Evolutionary conservation across 2,888 invertebrate species (phyloP).

Genomic region (Synanthedon tipuliformis): DNA sequence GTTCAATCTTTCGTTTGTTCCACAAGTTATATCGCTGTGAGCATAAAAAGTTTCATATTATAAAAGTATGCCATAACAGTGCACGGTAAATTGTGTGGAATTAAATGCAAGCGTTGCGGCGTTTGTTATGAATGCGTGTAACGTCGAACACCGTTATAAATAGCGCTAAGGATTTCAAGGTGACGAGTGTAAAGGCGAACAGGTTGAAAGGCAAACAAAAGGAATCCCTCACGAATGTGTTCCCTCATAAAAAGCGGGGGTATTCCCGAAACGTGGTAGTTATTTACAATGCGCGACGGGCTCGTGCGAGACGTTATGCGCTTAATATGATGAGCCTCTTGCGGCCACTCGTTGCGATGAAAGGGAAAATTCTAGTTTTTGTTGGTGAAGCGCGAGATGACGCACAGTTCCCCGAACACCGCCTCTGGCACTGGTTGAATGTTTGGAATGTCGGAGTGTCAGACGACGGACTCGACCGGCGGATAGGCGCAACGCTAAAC

Average conservation of each 20-base stretch:
- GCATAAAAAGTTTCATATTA: too few relatives aligned
- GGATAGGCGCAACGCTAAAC: conserved; percentile 14
- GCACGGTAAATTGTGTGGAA: too few relatives aligned
- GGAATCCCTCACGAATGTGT: conserved; percentile 67
- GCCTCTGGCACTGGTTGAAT: conserved; percentile 2
- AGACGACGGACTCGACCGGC: conserved; percentile 28
- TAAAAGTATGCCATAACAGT: too few relatives aligned
- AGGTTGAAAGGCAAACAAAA: conserved; percentile 61
- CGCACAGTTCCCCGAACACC: conserved; percentile 51
- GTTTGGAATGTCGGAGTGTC: conserved; percentile 12
- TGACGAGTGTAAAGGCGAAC: conserved; percentile 26
- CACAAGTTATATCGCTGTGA: too few relatives aligned
- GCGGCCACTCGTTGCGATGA: conserved; percentile 48
- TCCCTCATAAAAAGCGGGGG: conserved; percentile 60
- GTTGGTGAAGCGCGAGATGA: conserved; percentile 37
- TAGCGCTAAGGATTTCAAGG: conserved; percentile 15
- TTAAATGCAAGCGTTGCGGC: too few relatives aligned
- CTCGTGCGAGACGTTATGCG: conserved; percentile 41
- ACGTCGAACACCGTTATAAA: conserved; percentile 14
- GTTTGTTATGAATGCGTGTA: conserved; percentile 17
- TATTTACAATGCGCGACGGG: conserved; percentile 50
- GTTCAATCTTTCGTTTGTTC: too few relatives aligned
- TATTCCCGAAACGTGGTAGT: conserved; percentile 58
- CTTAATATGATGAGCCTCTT: conserved; percentile 46
- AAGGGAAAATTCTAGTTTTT: conserved; percentile 68